These are phyloP conservation scores for Ferdinandea cuprea DNA, from an alignment of 2,888 invertebrate genomes.

Conservation along the genomic window DNA sequence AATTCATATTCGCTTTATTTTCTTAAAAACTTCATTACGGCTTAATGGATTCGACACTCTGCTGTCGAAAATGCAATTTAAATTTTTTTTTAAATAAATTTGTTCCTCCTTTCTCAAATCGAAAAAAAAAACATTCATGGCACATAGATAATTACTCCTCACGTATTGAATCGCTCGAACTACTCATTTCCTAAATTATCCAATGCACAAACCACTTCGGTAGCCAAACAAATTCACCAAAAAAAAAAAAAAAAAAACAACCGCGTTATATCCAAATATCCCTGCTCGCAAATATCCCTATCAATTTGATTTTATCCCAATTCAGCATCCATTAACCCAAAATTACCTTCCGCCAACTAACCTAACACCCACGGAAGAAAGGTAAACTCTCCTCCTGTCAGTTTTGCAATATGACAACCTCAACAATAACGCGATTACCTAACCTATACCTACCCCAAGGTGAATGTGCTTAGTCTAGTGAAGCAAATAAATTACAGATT, in stretches of 20 bases:
- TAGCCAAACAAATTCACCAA: not conserved
- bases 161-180: conserved; percentile 5
- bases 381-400: not conserved
- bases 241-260: too few species aligned
- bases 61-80: too few species aligned
- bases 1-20: too few species aligned
- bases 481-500: conserved; percentile 2
- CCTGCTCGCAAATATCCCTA: conserved; percentile 16
- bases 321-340: conserved; percentile 11
- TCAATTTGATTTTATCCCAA: not conserved
- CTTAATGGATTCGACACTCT: too few species aligned
- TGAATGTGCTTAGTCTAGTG: conserved; percentile 26
- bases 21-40: too few species aligned
- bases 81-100: too few species aligned
- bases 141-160: not conserved
- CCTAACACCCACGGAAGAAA: not conserved
- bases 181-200: conserved; percentile 3
- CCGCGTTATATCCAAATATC: conserved; percentile 18
- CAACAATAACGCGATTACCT: too few species aligned
- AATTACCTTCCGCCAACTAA: conserved; percentile 8
- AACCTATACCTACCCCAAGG: conserved; percentile 40
- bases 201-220: conserved; percentile 27
- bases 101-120: too few species aligned
- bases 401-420: conserved; percentile 8
- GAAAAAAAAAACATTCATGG: not conserved